These are phyloP conservation scores for Craniophora ligustri DNA, from an alignment of 2,888 invertebrate genomes.

Conservation along the genomic window DNA sequence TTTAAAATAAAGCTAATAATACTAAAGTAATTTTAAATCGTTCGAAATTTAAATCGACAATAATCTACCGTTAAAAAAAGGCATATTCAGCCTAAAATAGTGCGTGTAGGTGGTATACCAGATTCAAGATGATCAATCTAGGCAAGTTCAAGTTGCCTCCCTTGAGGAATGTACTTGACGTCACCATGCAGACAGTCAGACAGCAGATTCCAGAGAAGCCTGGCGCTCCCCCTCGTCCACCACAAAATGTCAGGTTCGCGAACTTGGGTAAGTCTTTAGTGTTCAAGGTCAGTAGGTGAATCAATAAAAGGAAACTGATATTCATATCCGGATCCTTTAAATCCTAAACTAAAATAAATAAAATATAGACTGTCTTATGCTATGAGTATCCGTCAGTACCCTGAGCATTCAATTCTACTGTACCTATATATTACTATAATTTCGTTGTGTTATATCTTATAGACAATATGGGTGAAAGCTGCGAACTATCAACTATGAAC, in stretches of 20 bases:
- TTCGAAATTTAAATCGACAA: slow-evolving; percentile 10
- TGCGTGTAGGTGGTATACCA: slow-evolving; percentile 1
- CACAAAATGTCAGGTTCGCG: slow-evolving; percentile 87
- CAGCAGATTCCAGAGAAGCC: slow-evolving; percentile 92
- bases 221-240: slow-evolving; percentile 83
- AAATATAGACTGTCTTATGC: too few relatives aligned
- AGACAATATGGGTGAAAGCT: slow-evolving; percentile 81
- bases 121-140: slow-evolving; percentile 74
- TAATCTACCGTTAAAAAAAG: slow-evolving; percentile 15
- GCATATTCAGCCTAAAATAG: slow-evolving; percentile 11
- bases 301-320: slow-evolving; percentile 22
- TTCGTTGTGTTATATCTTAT: neutral
- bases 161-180: slow-evolving; percentile 92
- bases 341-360: too few relatives aligned
- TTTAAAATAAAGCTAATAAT: slow-evolving; percentile 34
- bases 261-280: slow-evolving; percentile 76
- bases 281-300: slow-evolving; percentile 43
- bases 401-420: too few relatives aligned
- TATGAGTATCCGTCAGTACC: too few relatives aligned
- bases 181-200: slow-evolving; percentile 94
- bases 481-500: slow-evolving; percentile 89
- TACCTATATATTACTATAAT: neutral
- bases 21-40: slow-evolving; percentile 24
- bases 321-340: too few relatives aligned
- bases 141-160: slow-evolving; percentile 92